These are phyloP conservation scores for Heliothis peltigera DNA, from an alignment of 2,888 invertebrate species.

Conservation along the genomic window DNA sequence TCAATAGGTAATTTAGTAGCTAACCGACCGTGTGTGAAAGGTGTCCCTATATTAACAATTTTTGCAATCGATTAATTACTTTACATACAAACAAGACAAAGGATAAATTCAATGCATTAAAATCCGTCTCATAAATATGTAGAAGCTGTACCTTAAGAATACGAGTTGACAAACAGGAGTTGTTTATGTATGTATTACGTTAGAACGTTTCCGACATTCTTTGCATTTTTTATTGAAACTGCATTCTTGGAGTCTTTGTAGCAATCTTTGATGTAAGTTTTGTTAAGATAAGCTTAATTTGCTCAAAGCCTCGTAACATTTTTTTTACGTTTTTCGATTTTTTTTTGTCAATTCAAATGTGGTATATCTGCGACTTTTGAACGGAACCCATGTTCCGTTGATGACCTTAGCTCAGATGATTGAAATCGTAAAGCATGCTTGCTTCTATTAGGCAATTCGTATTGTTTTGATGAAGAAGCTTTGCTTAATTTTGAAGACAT, in stretches of 20 bases:
- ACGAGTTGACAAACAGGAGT: constrained; percentile 35
- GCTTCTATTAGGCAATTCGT: too few species aligned
- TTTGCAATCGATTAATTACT: too few species aligned
- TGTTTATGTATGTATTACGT: constrained; percentile 20
- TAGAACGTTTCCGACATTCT: constrained; percentile 62
- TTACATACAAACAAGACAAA: not conserved
- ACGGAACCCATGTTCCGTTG: not conserved
- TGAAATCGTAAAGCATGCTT: not conserved
- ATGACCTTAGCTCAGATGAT: too few species aligned
- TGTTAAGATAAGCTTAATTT: constrained; percentile 9
- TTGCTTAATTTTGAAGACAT: too few species aligned
- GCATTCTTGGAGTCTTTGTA: constrained; percentile 35
- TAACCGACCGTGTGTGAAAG: too few species aligned
- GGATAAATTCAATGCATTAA: not conserved
- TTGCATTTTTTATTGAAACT: constrained; percentile 55
- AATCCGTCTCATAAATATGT: constrained; percentile 8
- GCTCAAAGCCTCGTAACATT: not conserved
- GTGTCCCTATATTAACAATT: too few species aligned
- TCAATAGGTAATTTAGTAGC: too few species aligned
- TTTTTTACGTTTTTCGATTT: not conserved
- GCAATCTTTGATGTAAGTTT: constrained; percentile 10
- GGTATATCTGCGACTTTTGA: not conserved
- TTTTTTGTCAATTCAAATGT: not conserved
- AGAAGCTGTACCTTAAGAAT: not conserved
- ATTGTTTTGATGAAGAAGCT: too few species aligned